Evolutionary conservation across 2,888 invertebrate species (phyloP).

Genomic region (Oligia strigilis): DNA sequence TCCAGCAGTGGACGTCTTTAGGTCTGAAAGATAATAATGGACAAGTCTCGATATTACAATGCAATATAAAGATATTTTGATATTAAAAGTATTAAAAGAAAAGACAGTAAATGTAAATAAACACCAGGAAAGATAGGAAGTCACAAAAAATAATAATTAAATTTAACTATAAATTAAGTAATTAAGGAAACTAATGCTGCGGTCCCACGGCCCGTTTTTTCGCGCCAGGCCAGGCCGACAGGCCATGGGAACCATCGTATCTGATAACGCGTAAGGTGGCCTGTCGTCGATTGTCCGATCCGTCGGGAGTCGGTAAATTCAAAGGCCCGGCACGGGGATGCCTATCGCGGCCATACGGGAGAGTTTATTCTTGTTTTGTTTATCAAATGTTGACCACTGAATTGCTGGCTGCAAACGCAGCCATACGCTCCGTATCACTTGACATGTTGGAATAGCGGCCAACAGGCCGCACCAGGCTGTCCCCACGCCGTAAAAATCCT

Average conservation of each 20-base stretch:
- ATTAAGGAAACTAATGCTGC: slow-evolving; percentile 8
- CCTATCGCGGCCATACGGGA: not conserved
- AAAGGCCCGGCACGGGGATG: not conserved
- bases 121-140: not conserved
- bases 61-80: no score
- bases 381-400: not conserved
- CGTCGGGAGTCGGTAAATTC: not conserved
- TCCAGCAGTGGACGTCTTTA: not conserved
- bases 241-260: not conserved
- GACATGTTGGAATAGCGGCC: not conserved
- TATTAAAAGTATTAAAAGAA: not conserved
- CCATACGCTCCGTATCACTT: not conserved
- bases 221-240: not conserved
- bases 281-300: not conserved
- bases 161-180: slow-evolving; percentile 8
- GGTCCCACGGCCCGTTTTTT: not conserved
- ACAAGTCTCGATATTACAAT: no score
- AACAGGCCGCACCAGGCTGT: not conserved
- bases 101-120: not conserved
- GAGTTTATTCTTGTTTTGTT: not conserved
- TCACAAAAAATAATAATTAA: no score
- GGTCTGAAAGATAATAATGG: not conserved
- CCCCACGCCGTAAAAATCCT: not conserved
- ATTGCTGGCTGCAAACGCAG: not conserved
- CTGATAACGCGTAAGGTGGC: not conserved